Evolutionary conservation across 2,113 vertebrate species (phyloP), one percentile per base, ranked within the genome.

Genomic region (Oriolus oriolus): DNA sequence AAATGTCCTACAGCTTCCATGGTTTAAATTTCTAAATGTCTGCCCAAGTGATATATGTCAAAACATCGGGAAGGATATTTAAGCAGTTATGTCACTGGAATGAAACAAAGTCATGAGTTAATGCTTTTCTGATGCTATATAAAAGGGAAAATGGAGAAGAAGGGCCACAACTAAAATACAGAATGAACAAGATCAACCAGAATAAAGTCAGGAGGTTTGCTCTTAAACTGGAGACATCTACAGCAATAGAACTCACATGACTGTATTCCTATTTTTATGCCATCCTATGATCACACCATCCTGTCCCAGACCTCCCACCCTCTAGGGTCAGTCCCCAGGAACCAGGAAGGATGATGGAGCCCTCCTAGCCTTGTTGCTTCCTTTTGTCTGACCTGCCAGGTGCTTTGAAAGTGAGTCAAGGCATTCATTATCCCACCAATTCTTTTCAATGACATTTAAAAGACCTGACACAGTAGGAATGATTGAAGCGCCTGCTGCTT

Each of bases 71-170:
- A 90, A 87, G 61, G 88, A 73, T 93, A 78, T 83, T 90, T 56
- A 96, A 78, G 70, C 57, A 95, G 86, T 84, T 87, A 70, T 76
- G 80, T 66, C 81, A 59, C 52, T 71, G 84, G 70, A 97, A 96
- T 94, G 84, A 86, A 95, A 54, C 78, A 14, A 52, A 95, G 81
- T 75, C 57, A 68, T 92, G 68, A 92, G 82, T 87, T 96, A 97
- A 96, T 85, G 89, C 63, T 96, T 97, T 96, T 95, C 81, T 96
- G 93, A 97, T 96, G 74, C 84, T 77, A 2, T 90, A 56, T 95
- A 95, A 97, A 97, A 94, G 81, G 80, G 66, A 80, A 95, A 94
- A 96, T 87, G 42, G 63, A 94, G 91, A 96, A 95, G 84, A 86
- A 89, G 54, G 69, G 90, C 35, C n/a, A 37, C 56, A 82, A 49